Evolutionary conservation across 2,797 vertebrate species (phyloP).

Genomic region (Parambassis ranga): DNA sequence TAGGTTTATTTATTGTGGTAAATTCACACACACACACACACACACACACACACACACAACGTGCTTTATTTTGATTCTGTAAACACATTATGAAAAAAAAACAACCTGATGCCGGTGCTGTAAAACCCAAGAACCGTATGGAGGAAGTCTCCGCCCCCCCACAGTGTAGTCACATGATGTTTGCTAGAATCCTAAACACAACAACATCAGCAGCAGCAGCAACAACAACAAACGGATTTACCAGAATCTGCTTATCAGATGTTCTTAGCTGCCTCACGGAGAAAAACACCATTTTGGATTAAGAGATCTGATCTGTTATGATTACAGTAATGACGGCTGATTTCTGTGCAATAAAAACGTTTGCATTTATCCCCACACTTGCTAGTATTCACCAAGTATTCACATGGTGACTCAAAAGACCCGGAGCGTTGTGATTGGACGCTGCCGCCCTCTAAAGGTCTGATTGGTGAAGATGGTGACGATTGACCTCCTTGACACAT

Average conservation of each 20-base stretch:
- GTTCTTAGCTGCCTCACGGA: slow-evolving; percentile 57
- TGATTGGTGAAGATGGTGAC: background rate
- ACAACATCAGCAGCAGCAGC: slow-evolving; percentile 28
- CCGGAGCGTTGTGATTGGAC: slow-evolving; percentile 4
- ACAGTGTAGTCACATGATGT: slow-evolving; percentile 44
- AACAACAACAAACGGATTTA: slow-evolving; percentile 80
- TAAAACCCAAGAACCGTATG: background rate
- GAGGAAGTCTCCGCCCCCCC: background rate
- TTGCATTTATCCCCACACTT: slow-evolving; percentile 23
- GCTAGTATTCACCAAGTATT: slow-evolving; percentile 13
- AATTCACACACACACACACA: background rate
- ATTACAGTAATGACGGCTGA: slow-evolving; percentile 44
- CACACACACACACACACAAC: background rate
- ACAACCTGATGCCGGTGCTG: background rate
- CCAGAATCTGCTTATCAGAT: slow-evolving; percentile 70
- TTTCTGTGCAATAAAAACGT: slow-evolving; percentile 33
- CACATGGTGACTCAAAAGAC: background rate
- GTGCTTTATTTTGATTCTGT: no score
- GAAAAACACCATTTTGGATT: slow-evolving; percentile 75
- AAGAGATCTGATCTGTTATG: slow-evolving; percentile 49
- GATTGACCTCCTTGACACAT: background rate
- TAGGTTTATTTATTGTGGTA: background rate
- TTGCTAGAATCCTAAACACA: slow-evolving; percentile 39
- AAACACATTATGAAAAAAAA: no score
- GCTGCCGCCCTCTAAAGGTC: background rate